Conservation (phyloP, 2,888 invertebrate genomes). For the Dolomedes plantarius region DNA sequence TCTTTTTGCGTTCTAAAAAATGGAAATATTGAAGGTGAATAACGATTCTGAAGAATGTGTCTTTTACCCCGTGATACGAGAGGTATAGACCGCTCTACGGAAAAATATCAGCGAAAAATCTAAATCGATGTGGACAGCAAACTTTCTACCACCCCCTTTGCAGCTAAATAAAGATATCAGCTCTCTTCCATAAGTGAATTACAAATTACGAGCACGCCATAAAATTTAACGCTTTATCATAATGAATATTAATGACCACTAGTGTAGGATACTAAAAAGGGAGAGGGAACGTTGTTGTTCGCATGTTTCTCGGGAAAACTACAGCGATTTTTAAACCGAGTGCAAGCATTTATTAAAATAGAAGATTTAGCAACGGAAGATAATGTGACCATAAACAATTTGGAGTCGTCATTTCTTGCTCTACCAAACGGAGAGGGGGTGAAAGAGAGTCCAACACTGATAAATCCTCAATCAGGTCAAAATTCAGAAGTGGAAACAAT, state of each 20-base stretch:
- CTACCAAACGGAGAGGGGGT: not conserved
- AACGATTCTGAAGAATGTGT: too few relatives aligned
- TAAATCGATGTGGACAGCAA: too few relatives aligned
- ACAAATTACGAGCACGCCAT: constrained; percentile 27
- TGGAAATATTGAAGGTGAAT: too few relatives aligned
- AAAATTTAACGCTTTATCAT: constrained; percentile 58
- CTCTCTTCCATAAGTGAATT: constrained; percentile 33
- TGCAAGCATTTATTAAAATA: constrained; percentile 42
- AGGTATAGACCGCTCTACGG: too few relatives aligned
- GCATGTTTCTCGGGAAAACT: not conserved
- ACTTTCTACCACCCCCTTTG: not conserved
- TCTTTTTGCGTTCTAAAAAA: too few relatives aligned
- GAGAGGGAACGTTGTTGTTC: not conserved
- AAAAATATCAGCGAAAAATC: too few relatives aligned
- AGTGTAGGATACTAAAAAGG: constrained; percentile 4
- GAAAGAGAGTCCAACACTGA: constrained; percentile 42
- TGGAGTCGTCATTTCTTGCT: not conserved
- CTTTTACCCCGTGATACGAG: too few relatives aligned
- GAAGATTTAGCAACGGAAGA: constrained; percentile 15
- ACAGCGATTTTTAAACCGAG: constrained; percentile 49
- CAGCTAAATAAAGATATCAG: constrained; percentile 23
- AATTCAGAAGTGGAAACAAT: constrained; percentile 16
- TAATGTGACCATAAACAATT: constrained; percentile 44
- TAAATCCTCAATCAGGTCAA: constrained; percentile 56
- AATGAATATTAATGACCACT: constrained; percentile 53